Conservation (phyloP, 2,113 vertebrate species). For the Cryptoleucopteryx plumbea region DNA sequence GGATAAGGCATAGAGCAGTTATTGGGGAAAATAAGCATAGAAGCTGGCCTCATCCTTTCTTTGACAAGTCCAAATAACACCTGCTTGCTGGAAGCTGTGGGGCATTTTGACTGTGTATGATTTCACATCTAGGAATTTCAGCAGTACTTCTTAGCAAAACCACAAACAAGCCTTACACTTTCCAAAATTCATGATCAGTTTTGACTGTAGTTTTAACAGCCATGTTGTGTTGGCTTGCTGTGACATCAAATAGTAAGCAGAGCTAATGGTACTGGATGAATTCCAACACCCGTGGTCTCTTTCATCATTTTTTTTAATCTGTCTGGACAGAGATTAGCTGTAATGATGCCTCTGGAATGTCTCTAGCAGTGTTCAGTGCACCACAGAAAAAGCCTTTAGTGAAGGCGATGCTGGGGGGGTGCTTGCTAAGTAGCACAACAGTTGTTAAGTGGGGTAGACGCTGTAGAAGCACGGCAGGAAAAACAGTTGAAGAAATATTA, state of each 20-base stretch:
- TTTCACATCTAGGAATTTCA: background rate
- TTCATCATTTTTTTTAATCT: conserved; percentile 24
- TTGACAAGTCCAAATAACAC: background rate
- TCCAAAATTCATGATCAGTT: background rate
- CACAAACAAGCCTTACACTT: background rate
- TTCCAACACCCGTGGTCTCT: background rate
- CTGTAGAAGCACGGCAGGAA: background rate
- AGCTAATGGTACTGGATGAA: background rate
- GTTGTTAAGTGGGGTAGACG: background rate
- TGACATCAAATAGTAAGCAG: background rate
- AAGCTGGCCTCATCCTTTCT: background rate
- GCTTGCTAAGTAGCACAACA: background rate
- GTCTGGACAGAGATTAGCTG: conserved; percentile 55
- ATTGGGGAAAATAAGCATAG: background rate
- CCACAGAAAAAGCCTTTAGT: background rate
- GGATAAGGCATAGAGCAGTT: accelerated
- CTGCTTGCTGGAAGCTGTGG: background rate
- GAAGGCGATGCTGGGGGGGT: background rate
- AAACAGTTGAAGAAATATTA: background rate
- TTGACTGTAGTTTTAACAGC: background rate
- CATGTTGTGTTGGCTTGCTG: background rate
- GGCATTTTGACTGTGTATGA: background rate
- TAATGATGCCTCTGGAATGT: conserved; percentile 52
- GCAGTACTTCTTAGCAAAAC: background rate
- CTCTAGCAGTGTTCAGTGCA: background rate